A percentile compares a stretch with the other conserved stretches of the same genome.
Conservation (phyloP, 64 coral and sea anemone genomes). For the Catalaphyllia jardinei region DNA sequence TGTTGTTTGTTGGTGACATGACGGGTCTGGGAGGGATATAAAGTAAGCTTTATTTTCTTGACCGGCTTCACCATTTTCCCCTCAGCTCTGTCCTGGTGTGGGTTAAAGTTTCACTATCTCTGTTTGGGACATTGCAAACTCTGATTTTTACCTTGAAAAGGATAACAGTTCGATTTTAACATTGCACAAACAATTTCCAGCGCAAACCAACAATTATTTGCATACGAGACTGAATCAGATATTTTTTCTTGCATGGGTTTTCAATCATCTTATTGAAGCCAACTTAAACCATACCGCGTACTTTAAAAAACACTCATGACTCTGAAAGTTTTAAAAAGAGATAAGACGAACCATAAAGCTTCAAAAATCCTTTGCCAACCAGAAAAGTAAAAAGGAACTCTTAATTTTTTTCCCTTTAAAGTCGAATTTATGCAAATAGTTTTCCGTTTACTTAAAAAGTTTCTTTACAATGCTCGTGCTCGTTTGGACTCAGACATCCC, state of each 20-base stretch:
- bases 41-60: not conserved
- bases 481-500: not conserved
- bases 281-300: not conserved
- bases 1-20: not conserved
- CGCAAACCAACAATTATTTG: not conserved
- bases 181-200: no score
- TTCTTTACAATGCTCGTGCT: not conserved
- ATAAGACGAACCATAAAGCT: not conserved
- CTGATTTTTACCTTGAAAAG: no score
- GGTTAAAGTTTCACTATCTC: not conserved
- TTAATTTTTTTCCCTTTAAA: not conserved
- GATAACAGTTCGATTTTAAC: no score
- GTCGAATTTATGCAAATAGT: slow-evolving; percentile 34
- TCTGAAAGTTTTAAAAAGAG: not conserved
- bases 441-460: not conserved
- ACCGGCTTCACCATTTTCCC: no score
- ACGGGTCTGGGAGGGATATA: not conserved
- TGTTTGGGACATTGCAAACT: no score
- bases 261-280: not conserved
- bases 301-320: not conserved
- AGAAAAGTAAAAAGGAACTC: not conserved
- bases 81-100: no score
- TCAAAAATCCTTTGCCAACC: not conserved
- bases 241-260: not conserved
- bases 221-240: not conserved